A percentile compares a stretch with the other conserved stretches of the same genome.
phyloP scores from a whole-genome alignment of 2,113 vertebrate species.

The Mesoclemmys tuberculata region DNA sequence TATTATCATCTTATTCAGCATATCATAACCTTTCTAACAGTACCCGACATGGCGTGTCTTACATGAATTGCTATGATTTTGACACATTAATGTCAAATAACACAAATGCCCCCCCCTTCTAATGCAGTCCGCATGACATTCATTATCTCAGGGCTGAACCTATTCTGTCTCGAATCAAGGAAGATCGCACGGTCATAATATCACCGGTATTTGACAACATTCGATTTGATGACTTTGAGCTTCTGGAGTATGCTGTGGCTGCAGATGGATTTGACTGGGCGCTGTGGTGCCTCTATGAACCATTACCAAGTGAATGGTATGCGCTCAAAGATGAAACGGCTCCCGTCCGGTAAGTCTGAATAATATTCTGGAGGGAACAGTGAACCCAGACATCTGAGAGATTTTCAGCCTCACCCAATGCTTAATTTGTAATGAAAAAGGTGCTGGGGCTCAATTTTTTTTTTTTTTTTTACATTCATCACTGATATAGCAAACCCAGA shows the following conservation, averaged over 20 bases:
- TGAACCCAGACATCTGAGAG: background rate
- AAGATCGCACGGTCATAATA: conserved; percentile 53
- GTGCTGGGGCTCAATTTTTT: too few relatives aligned
- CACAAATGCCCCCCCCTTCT: too few relatives aligned
- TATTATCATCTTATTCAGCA: too few relatives aligned
- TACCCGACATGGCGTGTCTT: too few relatives aligned
- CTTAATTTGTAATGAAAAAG: too few relatives aligned
- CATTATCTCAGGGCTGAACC: conserved; percentile 58
- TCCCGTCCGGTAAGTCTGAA: conserved; percentile 45
- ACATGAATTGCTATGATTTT: too few relatives aligned
- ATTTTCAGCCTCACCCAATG: background rate
- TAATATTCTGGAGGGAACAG: background rate
- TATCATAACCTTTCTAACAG: too few relatives aligned
- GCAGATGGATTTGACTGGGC: conserved; percentile 66
- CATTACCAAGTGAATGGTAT: conserved; percentile 16
- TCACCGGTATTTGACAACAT: conserved; percentile 66
- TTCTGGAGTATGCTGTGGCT: background rate
- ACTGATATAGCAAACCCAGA: background rate
- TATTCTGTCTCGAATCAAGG: conserved; percentile 63
- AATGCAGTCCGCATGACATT: too few relatives aligned
- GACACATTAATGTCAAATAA: too few relatives aligned
- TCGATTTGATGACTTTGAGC: conserved; percentile 54
- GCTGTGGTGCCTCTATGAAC: conserved; percentile 56
- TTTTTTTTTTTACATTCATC: too few relatives aligned
- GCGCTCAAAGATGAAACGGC: conserved; percentile 46